A percentile compares a stretch with the other conserved stretches of the same genome.
These are phyloP conservation scores for Masticophis lateralis DNA, from an alignment of 2,797 vertebrate species.

Conservation along the genomic window DNA sequence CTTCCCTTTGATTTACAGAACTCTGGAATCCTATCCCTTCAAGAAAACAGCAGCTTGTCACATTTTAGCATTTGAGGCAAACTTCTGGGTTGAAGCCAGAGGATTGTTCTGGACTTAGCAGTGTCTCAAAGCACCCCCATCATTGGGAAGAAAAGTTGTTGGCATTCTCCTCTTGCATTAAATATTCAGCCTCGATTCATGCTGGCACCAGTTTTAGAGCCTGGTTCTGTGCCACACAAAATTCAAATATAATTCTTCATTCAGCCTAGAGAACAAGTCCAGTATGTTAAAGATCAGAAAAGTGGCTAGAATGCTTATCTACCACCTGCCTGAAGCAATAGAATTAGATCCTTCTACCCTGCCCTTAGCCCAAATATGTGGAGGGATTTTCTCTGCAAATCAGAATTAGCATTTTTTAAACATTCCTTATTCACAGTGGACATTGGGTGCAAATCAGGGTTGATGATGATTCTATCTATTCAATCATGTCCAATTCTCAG, in stretches of 20 bases:
- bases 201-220: background rate
- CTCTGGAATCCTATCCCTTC: background rate
- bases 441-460: background rate
- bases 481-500: background rate
- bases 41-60: rapidly evolving
- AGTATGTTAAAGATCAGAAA: background rate
- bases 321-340: background rate
- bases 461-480: background rate
- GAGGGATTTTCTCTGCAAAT: background rate
- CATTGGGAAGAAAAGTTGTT: constrained; percentile 2
- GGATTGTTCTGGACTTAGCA: constrained; percentile 7
- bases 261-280: background rate
- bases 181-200: constrained; percentile 16
- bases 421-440: background rate
- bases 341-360: background rate
- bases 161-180: background rate
- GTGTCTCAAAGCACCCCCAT: background rate
- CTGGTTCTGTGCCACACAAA: background rate
- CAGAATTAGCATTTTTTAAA: background rate
- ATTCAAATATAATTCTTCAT: constrained; percentile 1
- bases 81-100: background rate
- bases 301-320: background rate
- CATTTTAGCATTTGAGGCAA: background rate
- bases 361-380: background rate
- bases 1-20: background rate